Evolutionary conservation across 2,888 invertebrate species (phyloP), one percentile per base, ranked within the genome.

Genomic region (Arctia plantaginis): DNA sequence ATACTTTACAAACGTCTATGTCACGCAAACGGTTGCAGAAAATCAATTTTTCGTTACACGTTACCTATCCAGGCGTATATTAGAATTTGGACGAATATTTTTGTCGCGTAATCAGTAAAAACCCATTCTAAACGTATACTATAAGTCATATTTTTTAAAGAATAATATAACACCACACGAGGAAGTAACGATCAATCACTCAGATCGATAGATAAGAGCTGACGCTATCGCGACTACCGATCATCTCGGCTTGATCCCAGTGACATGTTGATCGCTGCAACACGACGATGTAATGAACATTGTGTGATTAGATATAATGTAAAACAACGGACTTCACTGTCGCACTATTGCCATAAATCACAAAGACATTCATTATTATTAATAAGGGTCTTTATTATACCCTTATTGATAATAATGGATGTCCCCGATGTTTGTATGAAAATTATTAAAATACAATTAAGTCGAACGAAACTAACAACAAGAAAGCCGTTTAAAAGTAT

Each of bases 191-290:
- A 62, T 62, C 62, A 62, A 62, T 62, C 62, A 62, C 27, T 62
- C 30, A 27, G 30, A 62, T 62, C 18, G 62, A 62, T 62, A 62
- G 62, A 62, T 62, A 62, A 62, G 59, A 59, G 18, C 15, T 62
- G 62, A 62, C 30, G 62, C 18, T 62, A 62, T 62, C 62, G 62
- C 30, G 62, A 62, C 62, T 62, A 30, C 30, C 30, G 30, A 62
- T 62, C 62, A 30, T 18, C 30, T 62, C 62, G 18, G 8, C 18
- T 30, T 62, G 62, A 62, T 62, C 62, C 62, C 15, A 13, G 6
- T 62, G 62, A 62, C 62, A 62, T 30, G 30, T 62, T 62, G 62
- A 62, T 62, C 30, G 62, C 62, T 62, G 15, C 62, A 15, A 30
- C 62, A 15, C 62, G 18, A 62, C 27, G 30, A 27, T 27, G 13